A percentile compares a stretch with the other conserved stretches of the same genome.
These are phyloP conservation scores for Catharus minimus DNA, from an alignment of 2,113 vertebrate species.

Conservation along the genomic window DNA sequence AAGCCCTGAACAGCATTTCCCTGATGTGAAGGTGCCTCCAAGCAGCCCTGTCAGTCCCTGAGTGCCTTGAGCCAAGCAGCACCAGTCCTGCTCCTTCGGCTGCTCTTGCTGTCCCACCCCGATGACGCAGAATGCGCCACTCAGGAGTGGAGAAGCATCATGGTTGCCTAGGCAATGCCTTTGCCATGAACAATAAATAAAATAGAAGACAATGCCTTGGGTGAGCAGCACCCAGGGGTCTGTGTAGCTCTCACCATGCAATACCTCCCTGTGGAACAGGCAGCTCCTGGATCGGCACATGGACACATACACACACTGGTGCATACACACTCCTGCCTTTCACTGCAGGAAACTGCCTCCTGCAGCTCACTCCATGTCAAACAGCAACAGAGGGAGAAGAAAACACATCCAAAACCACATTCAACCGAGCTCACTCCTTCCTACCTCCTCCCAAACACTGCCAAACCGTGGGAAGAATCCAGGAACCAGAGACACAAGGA, in stretches of 20 bases:
- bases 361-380: not conserved
- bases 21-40: not conserved
- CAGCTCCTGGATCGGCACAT: not conserved
- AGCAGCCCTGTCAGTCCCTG: not conserved
- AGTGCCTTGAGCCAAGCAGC: not conserved
- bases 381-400: not conserved
- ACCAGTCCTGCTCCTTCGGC: not conserved
- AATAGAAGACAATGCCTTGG: not conserved
- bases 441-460: not conserved
- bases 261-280: not conserved
- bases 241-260: not conserved
- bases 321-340: not conserved
- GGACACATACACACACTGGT: fast-evolving
- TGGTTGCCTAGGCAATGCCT: constrained; percentile 48
- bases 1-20: not conserved
- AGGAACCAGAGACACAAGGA: not conserved
- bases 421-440: not conserved
- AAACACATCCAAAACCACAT: not conserved
- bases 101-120: not conserved
- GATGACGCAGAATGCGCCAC: not conserved
- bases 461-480: not conserved
- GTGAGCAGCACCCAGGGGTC: constrained; percentile 4
- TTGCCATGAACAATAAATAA: constrained; percentile 20
- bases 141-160: constrained; percentile 3
- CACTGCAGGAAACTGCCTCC: not conserved